Conservation (phyloP, 2,113 vertebrate genomes). For the Channa maculata region DNA sequence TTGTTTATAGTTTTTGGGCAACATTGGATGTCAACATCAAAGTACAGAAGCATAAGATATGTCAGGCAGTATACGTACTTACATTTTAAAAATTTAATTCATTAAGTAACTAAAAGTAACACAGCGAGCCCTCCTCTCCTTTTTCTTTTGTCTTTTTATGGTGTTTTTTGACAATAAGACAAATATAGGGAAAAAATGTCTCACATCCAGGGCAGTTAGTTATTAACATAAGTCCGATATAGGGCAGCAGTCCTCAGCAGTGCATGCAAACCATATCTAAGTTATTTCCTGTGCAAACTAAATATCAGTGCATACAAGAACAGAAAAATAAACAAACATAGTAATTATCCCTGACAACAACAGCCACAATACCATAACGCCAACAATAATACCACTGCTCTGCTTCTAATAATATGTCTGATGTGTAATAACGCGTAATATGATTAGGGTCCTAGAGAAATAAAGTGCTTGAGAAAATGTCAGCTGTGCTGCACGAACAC, state of each 20-base stretch:
- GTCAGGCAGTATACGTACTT: too few relatives aligned
- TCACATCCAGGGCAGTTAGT: constrained; percentile 37
- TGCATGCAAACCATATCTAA: neutral
- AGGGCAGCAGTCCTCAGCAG: constrained; percentile 14
- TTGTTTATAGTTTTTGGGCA: neutral
- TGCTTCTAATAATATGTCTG: constrained; percentile 6
- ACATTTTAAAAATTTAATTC: too few relatives aligned
- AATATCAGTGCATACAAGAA: constrained; percentile 15
- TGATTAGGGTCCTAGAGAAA: constrained; percentile 10
- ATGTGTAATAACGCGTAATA: constrained; percentile 35
- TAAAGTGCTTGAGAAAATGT: constrained; percentile 13
- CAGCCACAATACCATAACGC: constrained; percentile 19
- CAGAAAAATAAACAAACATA: constrained; percentile 22
- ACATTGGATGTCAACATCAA: neutral
- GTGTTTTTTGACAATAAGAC: neutral
- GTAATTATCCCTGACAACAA: constrained; percentile 28
- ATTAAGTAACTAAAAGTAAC: too few relatives aligned
- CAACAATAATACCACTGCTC: neutral
- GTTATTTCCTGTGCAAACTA: constrained; percentile 47
- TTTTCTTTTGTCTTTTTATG: neutral
- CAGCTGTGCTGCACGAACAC: neutral
- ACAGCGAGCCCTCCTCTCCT: too few relatives aligned
- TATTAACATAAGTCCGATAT: constrained; percentile 33
- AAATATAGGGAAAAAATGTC: neutral
- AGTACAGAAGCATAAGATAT: neutral